These are phyloP conservation scores for Tigriopus japonicus DNA, from an alignment of 1,140 invertebrate species.

Conservation along the genomic window DNA sequence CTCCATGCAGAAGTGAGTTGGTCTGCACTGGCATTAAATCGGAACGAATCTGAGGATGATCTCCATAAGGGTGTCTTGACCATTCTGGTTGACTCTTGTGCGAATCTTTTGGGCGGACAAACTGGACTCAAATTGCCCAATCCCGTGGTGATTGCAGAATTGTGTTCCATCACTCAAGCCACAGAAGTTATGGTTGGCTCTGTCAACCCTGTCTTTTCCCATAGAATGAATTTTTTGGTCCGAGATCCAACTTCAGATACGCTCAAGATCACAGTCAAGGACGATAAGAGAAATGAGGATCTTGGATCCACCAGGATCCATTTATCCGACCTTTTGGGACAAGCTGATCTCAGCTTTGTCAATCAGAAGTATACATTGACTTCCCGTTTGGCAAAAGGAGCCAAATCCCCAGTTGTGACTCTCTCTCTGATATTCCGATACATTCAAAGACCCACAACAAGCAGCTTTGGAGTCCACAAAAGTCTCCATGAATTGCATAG, in stretches of 20 bases:
- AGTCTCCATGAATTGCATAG: constrained; percentile 5
- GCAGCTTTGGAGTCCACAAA: not conserved
- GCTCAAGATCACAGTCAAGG: not conserved
- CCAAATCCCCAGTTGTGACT: not conserved
- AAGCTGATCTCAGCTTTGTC: not conserved
- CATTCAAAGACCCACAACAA: not conserved
- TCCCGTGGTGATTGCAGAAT: not conserved
- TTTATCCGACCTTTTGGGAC: not conserved
- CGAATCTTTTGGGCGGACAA: not conserved
- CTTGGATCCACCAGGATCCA: not conserved
- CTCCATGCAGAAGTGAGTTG: not conserved
- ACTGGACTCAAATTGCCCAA: constrained; percentile 4
- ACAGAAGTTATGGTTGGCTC: not conserved
- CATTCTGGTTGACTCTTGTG: constrained; percentile 3
- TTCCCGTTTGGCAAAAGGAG: not conserved
- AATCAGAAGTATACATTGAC: not conserved
- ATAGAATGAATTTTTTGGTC: constrained; percentile 3
- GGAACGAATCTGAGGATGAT: not conserved
- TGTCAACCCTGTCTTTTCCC: constrained; percentile 3
- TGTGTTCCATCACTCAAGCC: not conserved
- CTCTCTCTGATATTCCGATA: constrained; percentile 1
- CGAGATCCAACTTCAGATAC: not conserved
- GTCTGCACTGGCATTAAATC: not conserved
- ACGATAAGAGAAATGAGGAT: not conserved
- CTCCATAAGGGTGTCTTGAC: not conserved